These are phyloP conservation scores for Sebastes flavidus DNA, from an alignment of 2,797 vertebrate species.

Conservation along the genomic window DNA sequence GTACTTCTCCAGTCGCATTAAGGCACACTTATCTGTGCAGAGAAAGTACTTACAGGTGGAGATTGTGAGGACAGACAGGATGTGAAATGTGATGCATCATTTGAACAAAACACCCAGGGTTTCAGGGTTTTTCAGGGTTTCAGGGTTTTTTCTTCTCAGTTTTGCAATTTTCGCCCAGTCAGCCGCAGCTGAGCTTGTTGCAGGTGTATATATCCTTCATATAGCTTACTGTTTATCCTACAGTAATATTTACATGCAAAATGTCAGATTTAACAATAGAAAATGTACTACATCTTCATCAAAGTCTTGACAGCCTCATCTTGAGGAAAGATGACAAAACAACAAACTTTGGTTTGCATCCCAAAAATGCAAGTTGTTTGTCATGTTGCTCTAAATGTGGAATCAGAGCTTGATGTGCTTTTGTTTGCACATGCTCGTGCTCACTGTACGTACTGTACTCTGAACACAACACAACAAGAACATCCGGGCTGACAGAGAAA, in stretches of 20 bases:
- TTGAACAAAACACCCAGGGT: background rate
- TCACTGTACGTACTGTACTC: no score
- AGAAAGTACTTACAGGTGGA: background rate
- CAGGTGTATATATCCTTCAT: background rate
- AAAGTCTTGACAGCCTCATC: no score
- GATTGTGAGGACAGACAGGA: background rate
- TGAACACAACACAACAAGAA: background rate
- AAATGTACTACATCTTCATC: no score
- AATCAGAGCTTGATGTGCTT: background rate
- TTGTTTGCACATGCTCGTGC: background rate
- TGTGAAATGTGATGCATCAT: background rate
- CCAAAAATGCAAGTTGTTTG: background rate
- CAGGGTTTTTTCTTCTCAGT: background rate
- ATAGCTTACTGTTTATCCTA: background rate
- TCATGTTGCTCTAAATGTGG: background rate
- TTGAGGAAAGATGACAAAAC: no score
- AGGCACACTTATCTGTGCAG: background rate
- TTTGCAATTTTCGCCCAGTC: background rate
- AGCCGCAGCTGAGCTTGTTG: no score
- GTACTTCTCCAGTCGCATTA: background rate
- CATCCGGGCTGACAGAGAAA: background rate
- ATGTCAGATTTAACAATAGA: no score
- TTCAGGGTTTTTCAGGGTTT: background rate
- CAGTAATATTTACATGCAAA: no score
- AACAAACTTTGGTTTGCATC: background rate